Base-by-base conservation (phyloP, 92 coral and sea anemone species). In the Isaurus tuberculatus region DNA sequence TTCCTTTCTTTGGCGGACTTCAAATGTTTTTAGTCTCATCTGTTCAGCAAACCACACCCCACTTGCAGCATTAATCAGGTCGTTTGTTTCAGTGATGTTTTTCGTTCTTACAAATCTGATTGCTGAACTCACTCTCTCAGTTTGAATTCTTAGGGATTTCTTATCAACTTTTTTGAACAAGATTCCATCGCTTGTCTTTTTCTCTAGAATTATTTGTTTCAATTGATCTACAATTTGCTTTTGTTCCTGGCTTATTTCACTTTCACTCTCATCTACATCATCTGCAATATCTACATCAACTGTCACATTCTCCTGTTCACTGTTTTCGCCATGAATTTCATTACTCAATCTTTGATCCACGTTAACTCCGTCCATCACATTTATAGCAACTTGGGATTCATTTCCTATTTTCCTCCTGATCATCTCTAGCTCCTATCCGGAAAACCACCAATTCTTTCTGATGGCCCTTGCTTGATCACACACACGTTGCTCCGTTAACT, bases 41-140 rank as follows among this genome's bases (percentile, higher is more conserved):
- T 65, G 34, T 26, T 65, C 37, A 65, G 34, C 70, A 27, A 65
- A 14, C 70, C 70, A 65, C 36, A 48, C 57, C n/a, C n/a, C n/a
- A 48, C 10, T 48, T 17, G n/a, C 57, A 48, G 57, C 57, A 9
- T 48, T 48, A 48, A 48, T 48, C 57, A 48, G 57, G 19, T 48
- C 57, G 57, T 48, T 37, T 37, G 43, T 0, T 48, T 48, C 57
- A 48, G 57, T 48, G 57, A 48, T 48, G 57, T 48, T 48, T 48
- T 48, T 48, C 57, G 57, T 48, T 48, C 57, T 4, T 48, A 48
- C 57, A 48, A 4, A 14, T 14, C 57, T 48, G 57, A 48, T 48
- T 48, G 57, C 57, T 48, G 57, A 48, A 48, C 13, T 48, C 57
- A 48, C 57, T 48, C 57, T 48, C 57, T 48, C n/a, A 48, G 57